Evolutionary conservation across 2,113 vertebrate species (phyloP), one percentile per base, ranked within the genome.

Genomic region (Misgurnus anguillicaudatus): DNA sequence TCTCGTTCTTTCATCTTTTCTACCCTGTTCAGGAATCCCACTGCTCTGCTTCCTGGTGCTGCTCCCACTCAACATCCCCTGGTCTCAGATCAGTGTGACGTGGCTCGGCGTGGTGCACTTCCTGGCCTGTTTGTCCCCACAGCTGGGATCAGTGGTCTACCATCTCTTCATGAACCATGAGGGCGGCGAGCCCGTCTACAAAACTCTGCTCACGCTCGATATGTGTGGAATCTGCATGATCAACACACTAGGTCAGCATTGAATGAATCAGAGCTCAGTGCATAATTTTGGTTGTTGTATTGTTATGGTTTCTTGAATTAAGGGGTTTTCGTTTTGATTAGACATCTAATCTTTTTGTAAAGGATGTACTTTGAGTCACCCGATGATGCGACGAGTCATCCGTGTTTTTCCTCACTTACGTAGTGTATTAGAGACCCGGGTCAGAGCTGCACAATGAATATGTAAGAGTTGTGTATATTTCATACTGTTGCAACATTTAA

Each of bases 91-190:
- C 92, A 94, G 92, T 31, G 93, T 95, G 69, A 95, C 94, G 1
- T 97, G 96, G 95, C 85, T 97, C 84, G 94, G 94, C 39, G 92
- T 95, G 84, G 94, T 94, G 51, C 96, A 96, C 87, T 95, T 95
- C 80, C 91, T 97, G 90, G 95, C 96, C 67, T 97, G 95, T 84
- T 90, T 96, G 82, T 95, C 92, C 0, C 95, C 96, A 2, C 95
- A 95, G 77, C 92, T 96, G 53, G 95, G 95, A 87, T 96, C 95
- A 0, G 96, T 97, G 83, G 88, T 96, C 14, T 97, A 97, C 82
- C 95, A 97, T 89, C 95, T 96, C 85, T 96, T 97, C 91, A 96
- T 96, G 95, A 96, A 96, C 93, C 95, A 96, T 55, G 92, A 94
- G 87, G 95, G 95, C 0, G 95, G 95, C 3, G 94, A 95, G 86